A percentile compares a stretch with the other conserved stretches of the same genome.
Evolutionary conservation across 2,113 vertebrate species (phyloP).

Genomic region (Diglossa brunneiventris): DNA sequence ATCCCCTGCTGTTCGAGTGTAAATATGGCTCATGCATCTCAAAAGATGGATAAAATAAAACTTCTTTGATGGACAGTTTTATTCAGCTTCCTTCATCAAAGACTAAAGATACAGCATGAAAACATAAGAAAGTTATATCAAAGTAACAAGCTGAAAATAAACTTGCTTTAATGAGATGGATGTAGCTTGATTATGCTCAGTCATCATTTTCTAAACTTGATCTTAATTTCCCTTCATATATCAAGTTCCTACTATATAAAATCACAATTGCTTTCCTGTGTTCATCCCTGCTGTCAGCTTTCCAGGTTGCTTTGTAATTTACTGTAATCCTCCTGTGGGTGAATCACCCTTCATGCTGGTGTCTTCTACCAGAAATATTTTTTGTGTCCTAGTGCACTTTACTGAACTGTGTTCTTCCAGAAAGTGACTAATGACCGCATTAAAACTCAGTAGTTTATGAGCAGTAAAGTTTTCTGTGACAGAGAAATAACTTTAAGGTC

Average conservation of each 20-base stretch:
- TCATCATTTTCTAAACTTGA: not conserved
- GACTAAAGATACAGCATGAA: not conserved
- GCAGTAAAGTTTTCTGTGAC: not conserved
- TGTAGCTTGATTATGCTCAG: not conserved
- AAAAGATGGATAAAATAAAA: not conserved
- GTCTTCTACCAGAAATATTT: not conserved
- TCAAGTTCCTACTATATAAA: not conserved
- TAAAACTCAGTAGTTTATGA: not conserved
- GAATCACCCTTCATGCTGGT: not conserved
- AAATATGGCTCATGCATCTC: not conserved
- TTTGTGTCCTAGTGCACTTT: not conserved
- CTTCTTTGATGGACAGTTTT: not conserved
- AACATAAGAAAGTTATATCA: not conserved
- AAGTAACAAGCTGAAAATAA: conserved; percentile 17
- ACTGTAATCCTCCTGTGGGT: not conserved
- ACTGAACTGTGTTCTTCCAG: not conserved
- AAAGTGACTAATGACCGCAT: not conserved
- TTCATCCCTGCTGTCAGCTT: not conserved
- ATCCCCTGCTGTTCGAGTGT: not conserved
- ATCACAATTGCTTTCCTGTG: not conserved
- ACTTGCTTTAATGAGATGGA: conserved; percentile 4
- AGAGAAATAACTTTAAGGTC: not conserved
- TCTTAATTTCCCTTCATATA: not conserved
- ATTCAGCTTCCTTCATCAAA: not conserved
- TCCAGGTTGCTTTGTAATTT: conserved; percentile 3